Evolutionary conservation across 2,888 invertebrate species (phyloP), one percentile per base, ranked within the genome.

Genomic region (Lycia hirtaria): DNA sequence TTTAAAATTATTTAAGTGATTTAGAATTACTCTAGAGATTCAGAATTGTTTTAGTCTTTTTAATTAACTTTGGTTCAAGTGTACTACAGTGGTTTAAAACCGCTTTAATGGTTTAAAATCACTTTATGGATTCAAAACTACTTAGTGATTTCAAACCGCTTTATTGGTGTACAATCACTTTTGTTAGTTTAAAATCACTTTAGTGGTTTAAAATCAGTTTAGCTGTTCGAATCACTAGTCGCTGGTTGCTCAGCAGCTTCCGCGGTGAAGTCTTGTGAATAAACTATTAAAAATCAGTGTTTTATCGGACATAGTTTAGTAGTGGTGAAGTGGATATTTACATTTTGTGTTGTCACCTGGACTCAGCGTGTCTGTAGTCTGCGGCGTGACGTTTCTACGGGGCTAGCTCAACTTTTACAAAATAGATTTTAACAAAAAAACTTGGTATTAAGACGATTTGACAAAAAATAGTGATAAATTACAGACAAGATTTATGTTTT

Each of bases 361-460:
- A 14, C n/a, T n/a, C n/a, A n/a, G 17, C 33, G n/a, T 33, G 28
- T 24, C 38, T 35, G n/a, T 22, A 35, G 37, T 40, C 19, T 30
- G 4, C n/a, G 35, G 43, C 30, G 41, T 43, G 20, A 43, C 41
- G 26, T 55, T 43, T 35, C 48, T 49, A 33, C 19, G 55, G 55
- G 55, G 49, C 49, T 40, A 35, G n/a, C 17, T 28, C n/a, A 35
- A 45, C 7, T 7, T 37, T 28, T 48, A 20, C 22, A 32, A 24
- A 10, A 24, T 22, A 38, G 35, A 35, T 41, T 14, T 38, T n/a
- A 33, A 17, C 10, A 33, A 43, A 51, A 56, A 19, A 44, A 15
- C 14, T 40, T 37, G 33, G 49, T 55, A 55, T 37, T 49, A 55
- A 14, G 4, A 48, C 37, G 55, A 55, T 49, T 30, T 28, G n/a